Evolutionary conservation across 2,888 invertebrate genomes (phyloP).

Genomic region (Drosophila mulleri): DNA sequence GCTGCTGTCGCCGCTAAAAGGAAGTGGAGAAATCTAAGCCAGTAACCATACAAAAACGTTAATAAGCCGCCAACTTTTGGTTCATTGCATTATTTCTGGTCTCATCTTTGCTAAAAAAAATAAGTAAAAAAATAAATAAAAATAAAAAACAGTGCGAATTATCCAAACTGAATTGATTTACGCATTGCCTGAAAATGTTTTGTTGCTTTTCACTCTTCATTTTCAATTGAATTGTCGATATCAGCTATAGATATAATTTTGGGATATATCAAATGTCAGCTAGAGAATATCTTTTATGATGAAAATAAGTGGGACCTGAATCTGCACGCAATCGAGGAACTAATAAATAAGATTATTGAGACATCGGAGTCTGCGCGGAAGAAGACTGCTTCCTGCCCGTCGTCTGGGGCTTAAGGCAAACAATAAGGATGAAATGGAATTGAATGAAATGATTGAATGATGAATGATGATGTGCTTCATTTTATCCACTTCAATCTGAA

Average conservation of each 20-base stretch:
- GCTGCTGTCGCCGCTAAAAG: constrained; percentile 45
- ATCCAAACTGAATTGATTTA: constrained; percentile 2
- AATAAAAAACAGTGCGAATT: not conserved
- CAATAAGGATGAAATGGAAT: too few species aligned
- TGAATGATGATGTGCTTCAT: too few species aligned
- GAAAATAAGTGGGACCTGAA: too few species aligned
- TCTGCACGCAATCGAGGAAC: too few species aligned
- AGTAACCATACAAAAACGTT: constrained; percentile 25
- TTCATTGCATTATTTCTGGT: constrained; percentile 28
- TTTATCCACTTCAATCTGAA: too few species aligned
- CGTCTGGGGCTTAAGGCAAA: too few species aligned
- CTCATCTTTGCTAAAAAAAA: constrained; percentile 12
- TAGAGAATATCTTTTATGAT: too few species aligned
- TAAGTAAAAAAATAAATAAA: not conserved
- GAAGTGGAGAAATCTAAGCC: constrained; percentile 71
- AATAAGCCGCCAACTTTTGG: constrained; percentile 19
- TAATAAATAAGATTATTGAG: too few species aligned
- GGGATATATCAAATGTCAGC: not conserved
- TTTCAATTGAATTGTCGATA: constrained; percentile 1
- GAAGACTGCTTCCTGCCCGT: too few species aligned
- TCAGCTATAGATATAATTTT: not conserved
- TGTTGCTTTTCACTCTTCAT: constrained; percentile 6
- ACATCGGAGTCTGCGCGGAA: too few species aligned
- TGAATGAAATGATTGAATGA: too few species aligned
- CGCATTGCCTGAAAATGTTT: not conserved